Conservation (phyloP, 2,113 vertebrate genomes). For the Sinocyclocheilus maitianheensis region DNA sequence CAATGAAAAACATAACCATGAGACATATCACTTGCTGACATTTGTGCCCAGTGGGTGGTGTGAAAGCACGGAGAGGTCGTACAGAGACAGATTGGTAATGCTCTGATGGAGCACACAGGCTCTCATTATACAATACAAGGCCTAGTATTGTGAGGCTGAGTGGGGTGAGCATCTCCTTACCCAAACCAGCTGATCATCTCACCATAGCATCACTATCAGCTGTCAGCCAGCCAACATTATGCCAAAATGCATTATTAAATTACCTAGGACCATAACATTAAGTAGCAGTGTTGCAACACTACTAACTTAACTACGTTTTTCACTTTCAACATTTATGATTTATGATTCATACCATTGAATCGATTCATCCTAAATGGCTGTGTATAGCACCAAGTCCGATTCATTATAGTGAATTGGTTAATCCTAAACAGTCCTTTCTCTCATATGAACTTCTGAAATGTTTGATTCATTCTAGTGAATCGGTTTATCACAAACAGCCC, state of each 20-base stretch:
- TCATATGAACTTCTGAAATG: too few species aligned
- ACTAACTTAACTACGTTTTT: not conserved
- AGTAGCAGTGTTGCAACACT: not conserved
- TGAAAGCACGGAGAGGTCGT: not conserved
- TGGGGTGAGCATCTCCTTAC: constrained; percentile 51
- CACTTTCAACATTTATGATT: not conserved
- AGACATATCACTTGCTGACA: not conserved
- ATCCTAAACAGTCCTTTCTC: not conserved
- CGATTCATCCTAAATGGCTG: not conserved
- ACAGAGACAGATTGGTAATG: constrained; percentile 57
- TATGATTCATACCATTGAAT: not conserved
- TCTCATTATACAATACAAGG: constrained; percentile 69
- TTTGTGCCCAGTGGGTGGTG: not conserved
- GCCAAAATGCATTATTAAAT: not conserved
- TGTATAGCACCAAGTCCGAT: not conserved
- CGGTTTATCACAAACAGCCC: not conserved
- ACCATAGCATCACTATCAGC: constrained; percentile 47
- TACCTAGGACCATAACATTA: not conserved
- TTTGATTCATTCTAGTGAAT: not conserved
- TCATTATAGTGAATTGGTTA: not conserved
- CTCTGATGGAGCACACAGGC: constrained; percentile 60
- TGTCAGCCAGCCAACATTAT: constrained; percentile 33
- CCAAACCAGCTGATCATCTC: constrained; percentile 58
- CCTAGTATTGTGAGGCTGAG: constrained; percentile 60
- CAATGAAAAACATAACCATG: not conserved